These are phyloP conservation scores for Shargacucullia verbasci DNA, from an alignment of 2,888 invertebrate genomes.

Conservation along the genomic window DNA sequence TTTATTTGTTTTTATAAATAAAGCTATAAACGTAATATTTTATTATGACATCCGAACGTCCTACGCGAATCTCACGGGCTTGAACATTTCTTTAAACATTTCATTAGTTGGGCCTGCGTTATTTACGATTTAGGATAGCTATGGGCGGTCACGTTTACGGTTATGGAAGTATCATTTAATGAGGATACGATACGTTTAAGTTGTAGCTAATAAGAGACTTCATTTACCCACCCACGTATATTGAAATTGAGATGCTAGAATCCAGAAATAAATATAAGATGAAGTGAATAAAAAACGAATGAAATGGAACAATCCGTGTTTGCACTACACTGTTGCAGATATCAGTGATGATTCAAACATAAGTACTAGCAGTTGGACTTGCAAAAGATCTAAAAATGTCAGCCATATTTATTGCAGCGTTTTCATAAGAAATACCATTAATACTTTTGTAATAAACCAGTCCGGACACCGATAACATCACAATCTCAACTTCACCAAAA, in stretches of 20 bases:
- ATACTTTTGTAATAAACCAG: constrained; percentile 82
- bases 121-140: constrained; percentile 75
- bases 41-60: constrained; percentile 72
- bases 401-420: constrained; percentile 62
- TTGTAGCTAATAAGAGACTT: constrained; percentile 60
- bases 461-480: constrained; percentile 81
- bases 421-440: constrained; percentile 74
- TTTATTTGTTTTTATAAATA: constrained; percentile 69
- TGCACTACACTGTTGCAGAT: constrained; percentile 26
- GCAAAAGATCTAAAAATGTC: constrained; percentile 60
- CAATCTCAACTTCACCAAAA: constrained; percentile 80
- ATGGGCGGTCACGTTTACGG: constrained; percentile 76
- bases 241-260: constrained; percentile 50
- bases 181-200: constrained; percentile 66
- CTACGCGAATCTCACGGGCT: constrained; percentile 68
- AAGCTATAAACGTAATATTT: constrained; percentile 68
- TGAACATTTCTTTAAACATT: constrained; percentile 68
- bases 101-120: constrained; percentile 68
- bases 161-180: constrained; percentile 64
- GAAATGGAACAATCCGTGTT: constrained; percentile 4
- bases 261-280: constrained; percentile 26
- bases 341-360: constrained; percentile 35
- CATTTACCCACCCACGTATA: constrained; percentile 61
- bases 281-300: constrained; percentile 22
- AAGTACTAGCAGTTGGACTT: constrained; percentile 49